A percentile compares a stretch with the other conserved stretches of the same genome.
These are phyloP conservation scores for Mythimna ferrago DNA, from an alignment of 2,888 invertebrate species.

Conservation along the genomic window DNA sequence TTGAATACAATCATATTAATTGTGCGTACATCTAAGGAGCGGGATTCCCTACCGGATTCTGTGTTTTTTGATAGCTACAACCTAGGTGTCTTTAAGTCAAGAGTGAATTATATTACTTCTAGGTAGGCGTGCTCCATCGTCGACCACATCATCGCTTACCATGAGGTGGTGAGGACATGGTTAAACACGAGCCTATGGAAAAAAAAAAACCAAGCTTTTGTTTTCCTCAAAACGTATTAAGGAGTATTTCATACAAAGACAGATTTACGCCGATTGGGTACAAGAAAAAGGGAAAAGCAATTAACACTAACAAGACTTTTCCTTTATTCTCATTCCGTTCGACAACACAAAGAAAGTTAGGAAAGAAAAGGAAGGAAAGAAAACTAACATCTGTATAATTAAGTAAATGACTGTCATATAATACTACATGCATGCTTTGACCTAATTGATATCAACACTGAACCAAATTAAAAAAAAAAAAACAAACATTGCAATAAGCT, in stretches of 20 bases:
- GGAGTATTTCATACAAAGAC: conserved; percentile 55
- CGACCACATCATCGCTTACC: too few relatives aligned
- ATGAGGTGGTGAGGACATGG: too few relatives aligned
- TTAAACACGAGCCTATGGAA: too few relatives aligned
- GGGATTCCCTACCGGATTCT: too few relatives aligned
- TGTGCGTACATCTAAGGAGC: too few relatives aligned
- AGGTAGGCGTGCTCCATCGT: too few relatives aligned
- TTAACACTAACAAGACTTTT: conserved; percentile 56
- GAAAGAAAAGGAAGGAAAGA: conserved; percentile 28
- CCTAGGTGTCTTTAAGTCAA: too few relatives aligned
- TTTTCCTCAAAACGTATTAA: conserved; percentile 43
- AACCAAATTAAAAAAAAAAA: conserved; percentile 57
- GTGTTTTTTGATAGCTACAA: too few relatives aligned
- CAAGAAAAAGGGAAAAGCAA: conserved; percentile 61
- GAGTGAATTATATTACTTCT: too few relatives aligned
- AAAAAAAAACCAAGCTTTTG: conserved; percentile 7
- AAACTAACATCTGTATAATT: conserved; percentile 36
- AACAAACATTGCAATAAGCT: conserved; percentile 68
- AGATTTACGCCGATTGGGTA: conserved; percentile 67
- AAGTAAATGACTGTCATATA: conserved; percentile 31
- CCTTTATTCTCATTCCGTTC: conserved; percentile 39
- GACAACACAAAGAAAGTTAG: conserved; percentile 47
- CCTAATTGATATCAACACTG: conserved; percentile 37
- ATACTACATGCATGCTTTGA: conserved; percentile 40
- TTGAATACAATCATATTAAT: too few relatives aligned